Evolutionary conservation across 2,113 vertebrate species (phyloP), one percentile per base, ranked within the genome.

Genomic region (Scalopus aquaticus): DNA sequence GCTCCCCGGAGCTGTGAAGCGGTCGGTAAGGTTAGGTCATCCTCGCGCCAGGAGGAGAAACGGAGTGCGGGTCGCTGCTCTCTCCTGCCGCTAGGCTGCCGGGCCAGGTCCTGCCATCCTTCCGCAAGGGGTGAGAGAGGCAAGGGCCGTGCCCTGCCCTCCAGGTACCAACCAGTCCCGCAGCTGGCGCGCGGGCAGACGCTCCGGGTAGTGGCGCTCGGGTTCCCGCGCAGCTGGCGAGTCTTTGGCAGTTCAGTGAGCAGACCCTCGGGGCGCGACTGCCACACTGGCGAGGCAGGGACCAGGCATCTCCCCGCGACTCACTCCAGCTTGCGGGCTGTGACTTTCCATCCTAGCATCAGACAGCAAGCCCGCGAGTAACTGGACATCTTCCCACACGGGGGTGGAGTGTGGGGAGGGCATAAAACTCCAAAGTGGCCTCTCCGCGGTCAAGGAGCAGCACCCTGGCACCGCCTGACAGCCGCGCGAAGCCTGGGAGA

Each of bases 291-390:
- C 17, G 19, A 76, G 93, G 79, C 37, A 28, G 39, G n/a, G 46
- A 86, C 54, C 49, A 0, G 39, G 87, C 94, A 32, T 73, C 88
- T 91, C 67, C 80, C 54, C 49, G n/a, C 9, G 32, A 80, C 80
- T 90, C 88, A 54, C 30, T 51, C 35, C 74, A 46, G 82, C 78
- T 74, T 49, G 78, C 58, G 19, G 69, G 46, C 93, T 78, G 94
- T 62, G 90, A 91, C 93, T 96, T 88, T 81, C 70, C 95, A 88
- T 91, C 35, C 65, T 60, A 46, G 89, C 65, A 7, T 67, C 65
- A 84, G 60, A 67, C 44, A 56, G 65, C 70, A 28, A 51, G 56
- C 54, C n/a, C 49, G 20, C 46, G 49, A 88, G 62, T 51, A 82
- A 62, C 70, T 32, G 94, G 46, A 65, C 88, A 46, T 69, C 64